A percentile compares a stretch with the other conserved stretches of the same genome.
Evolutionary conservation across 2,113 vertebrate species (phyloP).

Genomic region (Erpornis zantholeuca): DNA sequence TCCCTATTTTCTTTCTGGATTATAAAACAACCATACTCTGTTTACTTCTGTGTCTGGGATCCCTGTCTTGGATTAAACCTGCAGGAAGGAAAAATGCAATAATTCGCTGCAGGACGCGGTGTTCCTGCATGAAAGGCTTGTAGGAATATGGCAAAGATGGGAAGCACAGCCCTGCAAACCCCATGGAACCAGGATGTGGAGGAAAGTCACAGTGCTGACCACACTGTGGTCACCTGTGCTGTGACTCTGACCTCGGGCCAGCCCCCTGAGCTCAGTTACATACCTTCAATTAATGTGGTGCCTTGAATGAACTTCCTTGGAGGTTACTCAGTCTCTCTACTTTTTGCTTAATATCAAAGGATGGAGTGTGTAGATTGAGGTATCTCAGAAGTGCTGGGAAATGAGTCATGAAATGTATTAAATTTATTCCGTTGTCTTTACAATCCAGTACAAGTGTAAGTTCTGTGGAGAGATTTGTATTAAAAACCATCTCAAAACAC

Average conservation of each 20-base stretch:
- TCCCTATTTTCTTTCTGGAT: not conserved
- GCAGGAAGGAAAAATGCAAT: not conserved
- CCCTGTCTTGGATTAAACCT: not conserved
- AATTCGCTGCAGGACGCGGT: not conserved
- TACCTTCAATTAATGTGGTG: too few relatives aligned
- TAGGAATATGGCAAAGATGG: not conserved
- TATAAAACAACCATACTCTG: not conserved
- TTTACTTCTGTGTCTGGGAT: not conserved
- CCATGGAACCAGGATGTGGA: not conserved
- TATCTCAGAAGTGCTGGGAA: conserved; percentile 12
- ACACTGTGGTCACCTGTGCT: fast-evolving
- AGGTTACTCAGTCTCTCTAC: not conserved
- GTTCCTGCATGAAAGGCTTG: not conserved
- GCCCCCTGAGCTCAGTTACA: not conserved
- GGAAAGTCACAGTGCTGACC: not conserved
- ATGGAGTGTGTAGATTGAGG: conserved; percentile 1
- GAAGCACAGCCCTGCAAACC: not conserved
- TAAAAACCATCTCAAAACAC: conserved; percentile 27
- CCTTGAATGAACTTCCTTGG: not conserved
- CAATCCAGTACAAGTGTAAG: conserved; percentile 7
- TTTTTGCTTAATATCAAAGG: conserved; percentile 6
- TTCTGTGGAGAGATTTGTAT: conserved; percentile 23
- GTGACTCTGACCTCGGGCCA: not conserved
- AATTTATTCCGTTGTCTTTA: conserved; percentile 46
- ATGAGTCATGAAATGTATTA: conserved; percentile 40